phyloP scores from a whole-genome alignment of 2,888 invertebrate genomes.

The Diaprepes abbreviatus region DNA sequence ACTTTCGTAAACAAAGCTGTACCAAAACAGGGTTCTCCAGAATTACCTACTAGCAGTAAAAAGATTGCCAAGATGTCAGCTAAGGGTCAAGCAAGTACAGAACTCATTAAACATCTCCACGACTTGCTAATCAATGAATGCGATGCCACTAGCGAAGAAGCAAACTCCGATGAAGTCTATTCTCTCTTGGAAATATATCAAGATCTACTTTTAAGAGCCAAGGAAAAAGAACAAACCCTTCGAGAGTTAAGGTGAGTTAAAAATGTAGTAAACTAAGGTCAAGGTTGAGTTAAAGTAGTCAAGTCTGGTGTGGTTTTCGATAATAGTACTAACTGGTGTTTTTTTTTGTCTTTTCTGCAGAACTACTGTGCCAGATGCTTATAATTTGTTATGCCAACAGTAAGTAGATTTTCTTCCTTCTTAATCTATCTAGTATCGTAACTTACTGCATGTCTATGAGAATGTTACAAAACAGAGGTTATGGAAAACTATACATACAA shows the following conservation, averaged over 20 bases:
- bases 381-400: slow-evolving; percentile 74
- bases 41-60: slow-evolving; percentile 76
- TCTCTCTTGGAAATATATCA: slow-evolving; percentile 78
- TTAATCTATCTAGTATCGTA: slow-evolving; percentile 7
- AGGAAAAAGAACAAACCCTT: slow-evolving; percentile 82
- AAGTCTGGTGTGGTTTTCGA: slow-evolving; percentile 51
- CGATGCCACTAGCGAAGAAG: slow-evolving; percentile 76
- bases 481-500: too few relatives aligned
- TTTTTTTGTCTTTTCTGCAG: slow-evolving; percentile 66
- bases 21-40: slow-evolving; percentile 70
- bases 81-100: slow-evolving; percentile 84
- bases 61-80: slow-evolving; percentile 83
- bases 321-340: slow-evolving; percentile 61
- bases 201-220: slow-evolving; percentile 77
- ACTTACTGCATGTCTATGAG: slow-evolving; percentile 25
- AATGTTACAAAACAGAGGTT: too few relatives aligned
- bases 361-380: slow-evolving; percentile 71
- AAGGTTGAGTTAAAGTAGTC: slow-evolving; percentile 39
- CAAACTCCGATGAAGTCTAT: slow-evolving; percentile 76
- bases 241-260: slow-evolving; percentile 79
- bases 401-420: slow-evolving; percentile 66
- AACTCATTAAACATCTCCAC: slow-evolving; percentile 85
- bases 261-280: slow-evolving; percentile 26
- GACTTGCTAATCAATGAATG: slow-evolving; percentile 82
- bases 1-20: slow-evolving; percentile 74